phyloP scores from a whole-genome alignment of 2,888 invertebrate genomes.

The Melangyna quadrimaculata region DNA sequence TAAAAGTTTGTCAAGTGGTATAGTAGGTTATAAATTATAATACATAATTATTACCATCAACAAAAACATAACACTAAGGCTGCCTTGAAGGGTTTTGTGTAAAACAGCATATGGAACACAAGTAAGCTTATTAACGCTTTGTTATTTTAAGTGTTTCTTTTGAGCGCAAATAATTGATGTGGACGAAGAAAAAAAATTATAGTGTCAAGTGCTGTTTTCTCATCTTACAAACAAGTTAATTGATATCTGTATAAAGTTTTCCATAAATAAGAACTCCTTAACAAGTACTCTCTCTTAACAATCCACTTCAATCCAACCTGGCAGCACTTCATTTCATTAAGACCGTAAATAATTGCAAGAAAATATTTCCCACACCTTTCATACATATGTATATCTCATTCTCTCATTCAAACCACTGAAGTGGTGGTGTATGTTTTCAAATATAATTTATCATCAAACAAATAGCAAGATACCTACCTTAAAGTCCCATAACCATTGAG shows the following conservation, averaged over 20 bases:
- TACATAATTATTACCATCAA: too few relatives aligned
- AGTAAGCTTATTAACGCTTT: background rate
- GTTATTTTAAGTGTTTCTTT: background rate
- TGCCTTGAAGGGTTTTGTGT: too few relatives aligned
- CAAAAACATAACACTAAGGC: too few relatives aligned
- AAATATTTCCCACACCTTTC: background rate
- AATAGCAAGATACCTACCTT: background rate
- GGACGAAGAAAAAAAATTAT: background rate
- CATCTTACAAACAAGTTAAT: slow-evolving; percentile 10
- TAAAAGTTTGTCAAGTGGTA: too few relatives aligned
- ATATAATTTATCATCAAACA: slow-evolving; percentile 43
- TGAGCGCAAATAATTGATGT: too few relatives aligned
- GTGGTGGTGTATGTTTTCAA: slow-evolving; percentile 46
- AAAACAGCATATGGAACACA: too few relatives aligned
- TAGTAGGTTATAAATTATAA: too few relatives aligned
- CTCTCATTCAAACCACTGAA: background rate
- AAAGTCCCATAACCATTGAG: background rate
- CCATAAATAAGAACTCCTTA: background rate
- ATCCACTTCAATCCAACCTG: slow-evolving; percentile 7
- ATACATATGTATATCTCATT: too few relatives aligned
- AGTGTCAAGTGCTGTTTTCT: background rate
- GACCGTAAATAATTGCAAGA: slow-evolving; percentile 1
- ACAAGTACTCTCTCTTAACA: background rate
- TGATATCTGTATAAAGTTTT: background rate
- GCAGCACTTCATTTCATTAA: background rate